A percentile compares a stretch with the other conserved stretches of the same genome.
phyloP scores from a whole-genome alignment of 2,888 invertebrate genomes.

The Plagodis dolabraria region DNA sequence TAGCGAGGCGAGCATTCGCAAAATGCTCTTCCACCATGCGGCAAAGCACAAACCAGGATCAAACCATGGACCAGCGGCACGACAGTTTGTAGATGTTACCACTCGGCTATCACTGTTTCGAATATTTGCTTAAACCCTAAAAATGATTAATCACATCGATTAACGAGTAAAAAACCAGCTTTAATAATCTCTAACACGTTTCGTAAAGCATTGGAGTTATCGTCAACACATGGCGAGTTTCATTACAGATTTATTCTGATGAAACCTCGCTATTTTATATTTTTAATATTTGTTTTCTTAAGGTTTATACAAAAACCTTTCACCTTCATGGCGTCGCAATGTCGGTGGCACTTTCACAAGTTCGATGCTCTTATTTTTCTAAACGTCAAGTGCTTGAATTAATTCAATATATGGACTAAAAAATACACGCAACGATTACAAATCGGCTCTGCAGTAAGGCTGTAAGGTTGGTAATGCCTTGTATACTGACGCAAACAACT shows the following conservation, averaged over 20 bases:
- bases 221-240: constrained; percentile 8
- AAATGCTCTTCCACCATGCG: no score
- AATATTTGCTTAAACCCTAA: background rate
- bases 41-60: no score
- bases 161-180: background rate
- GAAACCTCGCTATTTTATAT: background rate
- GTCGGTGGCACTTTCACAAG: constrained; percentile 15
- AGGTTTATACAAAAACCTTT: constrained; percentile 8
- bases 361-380: constrained; percentile 20
- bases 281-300: constrained; percentile 15
- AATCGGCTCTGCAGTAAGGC: no score
- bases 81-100: no score
- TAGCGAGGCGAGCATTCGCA: no score
- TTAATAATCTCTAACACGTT: constrained; percentile 7
- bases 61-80: no score
- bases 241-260: constrained; percentile 1
- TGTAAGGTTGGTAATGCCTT: constrained; percentile 4
- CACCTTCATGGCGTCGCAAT: constrained; percentile 11
- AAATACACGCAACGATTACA: background rate
- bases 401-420: constrained; percentile 12
- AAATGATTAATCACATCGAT: background rate
- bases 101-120: no score
- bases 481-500: background rate
- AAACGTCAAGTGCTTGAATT: constrained; percentile 14
- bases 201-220: constrained; percentile 4